A percentile compares a stretch with the other conserved stretches of the same genome.
phyloP scores from a whole-genome alignment of 2,888 invertebrate species.

The Ennomos quercinarius region DNA sequence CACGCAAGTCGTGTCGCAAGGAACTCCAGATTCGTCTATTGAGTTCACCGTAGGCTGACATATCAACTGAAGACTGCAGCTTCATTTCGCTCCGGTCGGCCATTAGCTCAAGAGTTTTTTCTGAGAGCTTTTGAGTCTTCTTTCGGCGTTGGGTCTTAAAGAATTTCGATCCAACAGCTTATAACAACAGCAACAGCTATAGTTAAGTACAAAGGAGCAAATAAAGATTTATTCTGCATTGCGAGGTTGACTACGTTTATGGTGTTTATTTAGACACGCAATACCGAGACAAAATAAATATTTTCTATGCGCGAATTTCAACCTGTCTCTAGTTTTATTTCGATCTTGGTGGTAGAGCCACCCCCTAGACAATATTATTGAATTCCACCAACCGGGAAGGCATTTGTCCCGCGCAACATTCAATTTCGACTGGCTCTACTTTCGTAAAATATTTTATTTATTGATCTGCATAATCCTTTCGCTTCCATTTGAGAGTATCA shows the following conservation, averaged over 20 bases:
- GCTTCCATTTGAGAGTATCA: conserved; percentile 46
- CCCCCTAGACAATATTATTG: conserved; percentile 65
- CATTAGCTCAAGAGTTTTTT: too few relatives aligned
- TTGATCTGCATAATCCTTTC: conserved; percentile 58
- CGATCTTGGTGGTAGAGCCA: conserved; percentile 40
- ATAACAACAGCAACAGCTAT: too few relatives aligned
- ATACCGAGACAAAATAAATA: conserved; percentile 36
- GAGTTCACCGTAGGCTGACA: too few relatives aligned
- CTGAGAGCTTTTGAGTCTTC: too few relatives aligned
- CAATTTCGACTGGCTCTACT: conserved; percentile 54
- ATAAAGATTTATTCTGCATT: too few relatives aligned
- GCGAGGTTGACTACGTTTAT: not conserved
- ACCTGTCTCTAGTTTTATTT: conserved; percentile 44
- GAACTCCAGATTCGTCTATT: too few relatives aligned
- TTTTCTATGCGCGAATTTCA: conserved; percentile 44
- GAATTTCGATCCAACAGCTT: too few relatives aligned
- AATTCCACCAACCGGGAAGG: conserved; percentile 54
- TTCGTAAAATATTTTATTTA: conserved; percentile 61
- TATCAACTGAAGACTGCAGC: too few relatives aligned
- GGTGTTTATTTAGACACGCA: not conserved
- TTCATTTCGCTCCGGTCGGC: too few relatives aligned
- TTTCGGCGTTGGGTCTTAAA: too few relatives aligned
- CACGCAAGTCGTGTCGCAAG: too few relatives aligned
- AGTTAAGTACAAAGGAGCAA: too few relatives aligned
- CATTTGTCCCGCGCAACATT: conserved; percentile 54